Evolutionary conservation across 2,113 vertebrate genomes (phyloP), one percentile per base, ranked within the genome.

Genomic region (Macquaria ambigua): DNA sequence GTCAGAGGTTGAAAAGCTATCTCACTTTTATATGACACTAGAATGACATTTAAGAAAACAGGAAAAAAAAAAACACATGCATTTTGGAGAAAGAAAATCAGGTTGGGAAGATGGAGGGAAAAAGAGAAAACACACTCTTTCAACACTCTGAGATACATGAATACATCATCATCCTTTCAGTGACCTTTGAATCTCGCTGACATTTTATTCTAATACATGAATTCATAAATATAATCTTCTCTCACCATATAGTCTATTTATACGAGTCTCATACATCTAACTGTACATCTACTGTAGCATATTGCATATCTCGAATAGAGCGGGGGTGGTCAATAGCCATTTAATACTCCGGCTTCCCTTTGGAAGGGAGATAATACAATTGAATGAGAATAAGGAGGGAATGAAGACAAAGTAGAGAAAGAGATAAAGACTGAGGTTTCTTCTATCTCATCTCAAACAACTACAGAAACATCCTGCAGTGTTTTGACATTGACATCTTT

Each of bases 1-100:
- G 78, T 59, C 77, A 23, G 21, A 41, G 20, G 46, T 85, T 87
- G 86, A 94, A 93, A 94, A 93, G 89, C 81, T 85, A 77, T 87
- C 71, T 84, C 77, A 88, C 88, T 89, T 95, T 93, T 92, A 92
- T 93, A 91, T 90, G 90, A 93, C 91, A 93, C 92, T 70, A 89
- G 79, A 87, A 80, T 93, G 93, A 94, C 94, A 93, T 93, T 92
- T 90, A 74, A 82, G 76, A 83, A 83, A 93, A 94, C 82, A 72
- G 68, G 73, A 68, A 4, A 59, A 63, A 77, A 61, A 53, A 82
- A 34, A 23, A 9, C 88, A 90, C 93, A 93, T 93, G 93, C 93
- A 92, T 88, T 79, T 91, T 23, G 69, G 84, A 79, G 37, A 73
- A 79, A 41, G 2, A 76, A 87, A 86, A 82, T 12, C 0, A 0